Conservation (phyloP, 2,888 invertebrate genomes). For the Labia minor region DNA sequence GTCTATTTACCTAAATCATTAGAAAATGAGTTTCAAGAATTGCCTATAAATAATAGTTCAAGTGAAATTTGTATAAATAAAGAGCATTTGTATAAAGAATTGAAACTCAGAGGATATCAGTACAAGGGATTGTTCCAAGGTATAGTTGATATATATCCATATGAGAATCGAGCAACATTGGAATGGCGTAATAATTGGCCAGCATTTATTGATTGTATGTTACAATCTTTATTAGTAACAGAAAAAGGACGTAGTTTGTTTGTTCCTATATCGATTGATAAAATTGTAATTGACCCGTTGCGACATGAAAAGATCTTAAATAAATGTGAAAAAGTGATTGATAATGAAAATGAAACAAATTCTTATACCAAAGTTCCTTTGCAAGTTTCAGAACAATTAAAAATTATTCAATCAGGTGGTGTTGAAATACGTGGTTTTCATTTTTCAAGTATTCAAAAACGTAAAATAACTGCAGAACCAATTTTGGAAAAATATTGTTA, state of each 20-base stretch:
- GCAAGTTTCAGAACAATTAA: conserved; percentile 42
- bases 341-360: conserved; percentile 20
- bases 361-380: conserved; percentile 31
- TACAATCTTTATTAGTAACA: conserved; percentile 67
- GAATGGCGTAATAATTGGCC: conserved; percentile 77
- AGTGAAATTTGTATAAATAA: conserved; percentile 26
- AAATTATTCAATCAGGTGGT: conserved; percentile 35
- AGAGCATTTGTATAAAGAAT: conserved; percentile 57
- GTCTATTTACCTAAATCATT: conserved; percentile 26
- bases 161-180: conserved; percentile 37
- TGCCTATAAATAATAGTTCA: neutral
- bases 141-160: conserved; percentile 34
- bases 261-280: conserved; percentile 64
- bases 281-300: conserved; percentile 55
- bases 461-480: conserved; percentile 57
- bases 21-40: conserved; percentile 17
- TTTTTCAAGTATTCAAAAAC: conserved; percentile 61
- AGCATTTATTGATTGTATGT: conserved; percentile 77
- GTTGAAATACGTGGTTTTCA: conserved; percentile 43
- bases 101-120: conserved; percentile 59
- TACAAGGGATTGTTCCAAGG: conserved; percentile 52
- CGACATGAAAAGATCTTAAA: conserved; percentile 45
- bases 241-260: conserved; percentile 57
- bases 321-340: conserved; percentile 16
- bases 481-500: conserved; percentile 67